phyloP scores from a whole-genome alignment of 2,888 invertebrate species.

The Sinodicranocentrus sp. region DNA sequence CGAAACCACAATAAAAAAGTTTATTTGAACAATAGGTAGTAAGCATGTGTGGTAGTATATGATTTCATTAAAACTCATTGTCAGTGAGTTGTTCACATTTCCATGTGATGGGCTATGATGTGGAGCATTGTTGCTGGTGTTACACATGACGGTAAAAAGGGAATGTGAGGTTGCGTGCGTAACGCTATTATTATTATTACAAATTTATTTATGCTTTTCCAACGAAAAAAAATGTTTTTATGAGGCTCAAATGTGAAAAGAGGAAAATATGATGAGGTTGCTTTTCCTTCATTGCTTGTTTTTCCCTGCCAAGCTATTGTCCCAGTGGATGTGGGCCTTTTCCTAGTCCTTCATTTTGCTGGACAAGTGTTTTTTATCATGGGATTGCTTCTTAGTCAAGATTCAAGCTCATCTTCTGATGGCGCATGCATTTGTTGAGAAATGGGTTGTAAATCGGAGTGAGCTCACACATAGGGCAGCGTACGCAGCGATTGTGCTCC shows the following conservation, averaged over 20 bases:
- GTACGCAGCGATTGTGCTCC: conserved; percentile 48
- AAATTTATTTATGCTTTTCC: conserved; percentile 18
- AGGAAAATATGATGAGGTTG: neutral
- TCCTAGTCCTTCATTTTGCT: too few relatives aligned
- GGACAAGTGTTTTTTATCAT: too few relatives aligned
- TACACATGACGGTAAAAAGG: neutral
- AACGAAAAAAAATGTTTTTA: conserved; percentile 20
- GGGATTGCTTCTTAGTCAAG: conserved; percentile 5
- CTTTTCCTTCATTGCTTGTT: conserved; percentile 27
- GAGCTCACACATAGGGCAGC: conserved; percentile 19
- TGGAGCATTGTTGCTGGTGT: conserved; percentile 1
- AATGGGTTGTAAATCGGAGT: neutral
- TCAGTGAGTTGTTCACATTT: too few relatives aligned
- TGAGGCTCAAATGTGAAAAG: neutral
- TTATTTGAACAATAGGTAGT: too few relatives aligned
- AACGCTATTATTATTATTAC: neutral
- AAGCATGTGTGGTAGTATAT: too few relatives aligned
- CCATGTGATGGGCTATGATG: neutral
- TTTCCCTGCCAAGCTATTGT: conserved; percentile 35
- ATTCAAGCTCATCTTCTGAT: neutral
- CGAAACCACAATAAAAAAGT: too few relatives aligned
- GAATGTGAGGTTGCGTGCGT: conserved; percentile 14
- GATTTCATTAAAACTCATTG: too few relatives aligned
- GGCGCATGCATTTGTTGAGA: conserved; percentile 12
- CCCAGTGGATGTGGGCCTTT: too few relatives aligned